These are phyloP conservation scores for Mactromeris polynyma DNA, from an alignment of 2,888 invertebrate genomes.

Conservation along the genomic window DNA sequence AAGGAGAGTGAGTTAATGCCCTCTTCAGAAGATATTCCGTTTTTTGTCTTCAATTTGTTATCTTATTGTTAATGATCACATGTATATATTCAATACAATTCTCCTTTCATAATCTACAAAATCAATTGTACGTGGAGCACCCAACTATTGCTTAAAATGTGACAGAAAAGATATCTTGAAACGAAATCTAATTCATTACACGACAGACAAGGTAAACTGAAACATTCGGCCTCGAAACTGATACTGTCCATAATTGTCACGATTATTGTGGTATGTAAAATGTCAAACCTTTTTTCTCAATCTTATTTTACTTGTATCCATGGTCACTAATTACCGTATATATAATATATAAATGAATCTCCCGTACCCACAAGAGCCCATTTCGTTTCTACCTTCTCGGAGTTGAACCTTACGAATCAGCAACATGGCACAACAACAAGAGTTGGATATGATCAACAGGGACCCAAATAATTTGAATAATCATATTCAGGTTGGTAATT, in stretches of 20 bases:
- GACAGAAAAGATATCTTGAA: background rate
- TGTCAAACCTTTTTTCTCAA: background rate
- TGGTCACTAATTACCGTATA: background rate
- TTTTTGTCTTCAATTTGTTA: too few relatives aligned
- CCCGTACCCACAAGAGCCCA: background rate
- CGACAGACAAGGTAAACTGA: background rate
- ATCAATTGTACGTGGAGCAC: too few relatives aligned
- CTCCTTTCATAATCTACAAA: too few relatives aligned
- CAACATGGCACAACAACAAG: slow-evolving; percentile 19
- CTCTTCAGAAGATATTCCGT: too few relatives aligned
- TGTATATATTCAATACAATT: too few relatives aligned
- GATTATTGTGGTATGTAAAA: background rate
- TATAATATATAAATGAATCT: background rate
- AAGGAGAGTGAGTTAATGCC: too few relatives aligned
- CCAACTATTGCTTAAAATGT: too few relatives aligned
- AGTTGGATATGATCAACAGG: slow-evolving; percentile 67
- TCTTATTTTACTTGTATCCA: background rate
- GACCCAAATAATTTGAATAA: slow-evolving; percentile 77
- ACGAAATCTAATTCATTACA: background rate
- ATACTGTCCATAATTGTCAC: background rate
- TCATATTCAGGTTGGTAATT: slow-evolving; percentile 72
- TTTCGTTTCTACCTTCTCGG: background rate
- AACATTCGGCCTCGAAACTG: background rate
- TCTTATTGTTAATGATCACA: too few relatives aligned
- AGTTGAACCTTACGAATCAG: background rate